Conservation (phyloP, 2,113 vertebrate species). For the Oreochromis tanganicae region DNA sequence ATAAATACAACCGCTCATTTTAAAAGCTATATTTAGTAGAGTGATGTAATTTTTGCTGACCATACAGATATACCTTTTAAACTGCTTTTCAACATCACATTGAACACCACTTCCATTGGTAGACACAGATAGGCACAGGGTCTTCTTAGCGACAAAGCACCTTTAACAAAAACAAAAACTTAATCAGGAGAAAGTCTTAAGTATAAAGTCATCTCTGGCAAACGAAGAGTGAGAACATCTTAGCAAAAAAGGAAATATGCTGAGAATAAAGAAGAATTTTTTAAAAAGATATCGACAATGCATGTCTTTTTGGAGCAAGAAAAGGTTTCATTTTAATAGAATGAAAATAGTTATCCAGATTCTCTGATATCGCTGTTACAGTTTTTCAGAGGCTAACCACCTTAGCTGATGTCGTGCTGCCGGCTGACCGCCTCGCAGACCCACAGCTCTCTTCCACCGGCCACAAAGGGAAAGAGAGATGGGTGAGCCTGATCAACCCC, state of each 20-base stretch:
- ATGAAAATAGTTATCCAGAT: neutral
- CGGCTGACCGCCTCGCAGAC: constrained; percentile 30
- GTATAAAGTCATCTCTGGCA: neutral
- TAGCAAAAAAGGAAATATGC: neutral
- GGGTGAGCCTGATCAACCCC: constrained; percentile 70
- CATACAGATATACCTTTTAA: neutral
- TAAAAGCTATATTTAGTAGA: neutral
- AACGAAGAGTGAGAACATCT: neutral
- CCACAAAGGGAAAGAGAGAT: constrained; percentile 60
- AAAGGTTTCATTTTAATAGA: neutral
- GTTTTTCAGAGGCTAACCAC: neutral
- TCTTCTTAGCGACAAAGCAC: neutral
- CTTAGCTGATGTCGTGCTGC: neutral
- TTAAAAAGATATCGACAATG: neutral
- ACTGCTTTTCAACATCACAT: neutral
- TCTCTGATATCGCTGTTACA: neutral
- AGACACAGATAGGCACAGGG: neutral
- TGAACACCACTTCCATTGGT: neutral
- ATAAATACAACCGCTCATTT: neutral
- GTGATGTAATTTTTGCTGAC: neutral
- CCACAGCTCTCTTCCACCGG: constrained; percentile 32
- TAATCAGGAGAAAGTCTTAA: neutral
- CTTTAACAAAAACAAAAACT: neutral
- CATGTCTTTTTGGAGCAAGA: neutral
- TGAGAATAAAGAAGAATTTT: neutral